Base-by-base conservation (phyloP, 2,797 vertebrate genomes). In the Coreius guichenoti region DNA sequence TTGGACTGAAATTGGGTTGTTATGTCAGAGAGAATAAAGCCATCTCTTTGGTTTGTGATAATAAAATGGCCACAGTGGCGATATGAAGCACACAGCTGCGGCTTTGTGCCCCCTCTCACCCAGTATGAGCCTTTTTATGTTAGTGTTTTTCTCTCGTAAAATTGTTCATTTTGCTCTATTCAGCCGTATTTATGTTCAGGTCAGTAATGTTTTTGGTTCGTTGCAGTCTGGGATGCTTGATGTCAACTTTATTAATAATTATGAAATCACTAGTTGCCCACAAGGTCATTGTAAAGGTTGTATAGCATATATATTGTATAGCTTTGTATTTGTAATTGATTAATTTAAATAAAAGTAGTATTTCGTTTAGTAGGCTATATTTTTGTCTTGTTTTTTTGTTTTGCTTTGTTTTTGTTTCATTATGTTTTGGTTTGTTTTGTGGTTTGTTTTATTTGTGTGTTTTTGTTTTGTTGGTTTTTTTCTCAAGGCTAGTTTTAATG, bases 11-110 rank as follows among this genome's bases (percentile, higher is more conserved):
- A 94, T 90, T 92, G 89, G 87, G 87, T 89, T 86, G 70, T 73
- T 47, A 87, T 86, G 89, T 91, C 87, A 54, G 90, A 87, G 83
- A 88, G 91, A 93, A 93, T 92, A 91, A 92, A 92, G 90, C 68
- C 49, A 91, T 91, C 89, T 90, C 86, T 87, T 89, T 87, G 88
- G 82, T 86, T 80, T 61, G 76, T 54, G 23, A 75, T 83, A 75
- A 83, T 83, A 65, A 83, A 83, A 63, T 67, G 72, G 58, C 81
- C 81, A 75, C 72, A 75, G 23, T 3, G 9, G 43, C 14, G 7
- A 65, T 65, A 65, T 83, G 43, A 65, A 75, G 39, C 45, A 8
- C 45, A 29, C 82, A 75, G 43, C 72, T 76, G 61, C 61, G 5
- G 58, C 58, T 74, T 12, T 31, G 33, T 65, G 23, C 21, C 56